Conservation (phyloP, 2,113 vertebrate species). For the Bufo bufo region DNA sequence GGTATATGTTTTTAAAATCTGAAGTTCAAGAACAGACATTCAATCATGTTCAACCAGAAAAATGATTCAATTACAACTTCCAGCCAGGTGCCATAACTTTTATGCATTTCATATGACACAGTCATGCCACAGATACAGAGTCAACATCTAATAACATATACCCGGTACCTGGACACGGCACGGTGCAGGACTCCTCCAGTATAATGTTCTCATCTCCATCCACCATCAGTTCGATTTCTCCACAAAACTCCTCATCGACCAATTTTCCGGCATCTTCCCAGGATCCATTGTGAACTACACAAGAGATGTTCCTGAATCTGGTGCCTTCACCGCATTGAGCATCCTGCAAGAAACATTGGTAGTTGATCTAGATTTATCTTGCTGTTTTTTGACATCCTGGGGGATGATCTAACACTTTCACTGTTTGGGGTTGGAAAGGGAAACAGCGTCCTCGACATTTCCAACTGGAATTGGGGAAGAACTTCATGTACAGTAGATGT, state of each 20-base stretch:
- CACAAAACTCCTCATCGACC: conserved; percentile 93
- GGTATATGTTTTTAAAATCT: no score
- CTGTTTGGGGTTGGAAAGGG: neutral
- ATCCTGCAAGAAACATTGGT: conserved; percentile 67
- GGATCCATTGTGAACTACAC: conserved; percentile 89
- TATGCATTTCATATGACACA: no score
- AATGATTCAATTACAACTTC: no score
- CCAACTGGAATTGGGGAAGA: neutral
- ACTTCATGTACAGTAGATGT: neutral
- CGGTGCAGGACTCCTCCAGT: conserved; percentile 86
- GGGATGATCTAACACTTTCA: neutral
- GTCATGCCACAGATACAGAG: no score
- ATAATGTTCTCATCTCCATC: conserved; percentile 78
- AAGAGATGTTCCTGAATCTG: conserved; percentile 87
- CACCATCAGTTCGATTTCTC: conserved; percentile 78
- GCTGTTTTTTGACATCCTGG: no score
- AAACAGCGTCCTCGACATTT: neutral
- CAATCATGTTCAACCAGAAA: no score
- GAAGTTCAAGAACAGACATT: no score
- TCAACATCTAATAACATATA: no score
- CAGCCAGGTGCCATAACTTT: no score
- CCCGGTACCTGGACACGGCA: conserved; percentile 90
- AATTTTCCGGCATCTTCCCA: conserved; percentile 72
- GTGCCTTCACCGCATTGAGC: conserved; percentile 92
- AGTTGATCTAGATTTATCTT: neutral